These are phyloP conservation scores for Sylvietta virens DNA, from an alignment of 2,113 vertebrate genomes.

Conservation along the genomic window DNA sequence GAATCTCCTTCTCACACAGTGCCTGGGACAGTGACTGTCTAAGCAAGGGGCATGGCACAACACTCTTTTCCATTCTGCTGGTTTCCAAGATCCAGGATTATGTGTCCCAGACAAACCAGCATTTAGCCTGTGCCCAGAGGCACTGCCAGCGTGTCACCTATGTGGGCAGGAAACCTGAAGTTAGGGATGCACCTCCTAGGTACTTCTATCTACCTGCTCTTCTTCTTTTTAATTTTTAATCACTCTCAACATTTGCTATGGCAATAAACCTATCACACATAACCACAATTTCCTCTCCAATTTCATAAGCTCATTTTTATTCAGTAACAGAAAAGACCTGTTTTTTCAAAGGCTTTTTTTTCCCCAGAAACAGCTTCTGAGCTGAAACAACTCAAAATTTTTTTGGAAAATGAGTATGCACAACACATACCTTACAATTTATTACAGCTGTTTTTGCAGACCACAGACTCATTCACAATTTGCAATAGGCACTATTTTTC, in stretches of 20 bases:
- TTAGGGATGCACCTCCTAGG: background rate
- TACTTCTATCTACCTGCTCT: background rate
- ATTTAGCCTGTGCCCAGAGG: background rate
- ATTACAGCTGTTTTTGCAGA: background rate
- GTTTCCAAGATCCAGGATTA: background rate
- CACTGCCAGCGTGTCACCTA: accelerated
- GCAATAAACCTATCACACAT: background rate
- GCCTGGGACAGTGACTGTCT: accelerated
- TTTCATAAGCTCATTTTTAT: background rate
- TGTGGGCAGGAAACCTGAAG: background rate
- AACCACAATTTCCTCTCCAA: background rate
- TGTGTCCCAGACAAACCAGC: accelerated
- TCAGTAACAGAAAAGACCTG: background rate
- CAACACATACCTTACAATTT: background rate
- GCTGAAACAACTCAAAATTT: background rate
- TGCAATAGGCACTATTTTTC: background rate
- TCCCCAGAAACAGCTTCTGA: background rate
- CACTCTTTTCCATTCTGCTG: accelerated
- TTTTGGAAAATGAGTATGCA: background rate
- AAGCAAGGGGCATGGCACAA: background rate
- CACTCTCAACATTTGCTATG: background rate
- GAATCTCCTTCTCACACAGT: background rate
- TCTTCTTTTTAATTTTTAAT: background rate
- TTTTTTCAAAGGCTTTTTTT: background rate
- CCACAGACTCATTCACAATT: background rate